Percentiles rank a stretch among this genome's conserved stretches.
Conservation (phyloP, 2,113 vertebrate genomes). For the Neotoma lepida region DNA sequence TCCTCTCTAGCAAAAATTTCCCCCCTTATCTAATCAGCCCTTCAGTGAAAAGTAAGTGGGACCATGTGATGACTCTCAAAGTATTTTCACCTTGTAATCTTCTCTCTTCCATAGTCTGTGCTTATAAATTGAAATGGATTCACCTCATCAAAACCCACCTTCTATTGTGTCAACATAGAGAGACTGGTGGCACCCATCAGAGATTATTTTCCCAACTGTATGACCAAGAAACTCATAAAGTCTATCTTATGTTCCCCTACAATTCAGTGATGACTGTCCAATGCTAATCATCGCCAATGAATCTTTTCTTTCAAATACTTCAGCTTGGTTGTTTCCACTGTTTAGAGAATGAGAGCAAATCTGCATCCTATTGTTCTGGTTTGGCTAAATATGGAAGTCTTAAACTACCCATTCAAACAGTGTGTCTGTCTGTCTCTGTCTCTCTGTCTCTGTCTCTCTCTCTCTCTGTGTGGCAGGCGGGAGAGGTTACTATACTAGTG, state of each 20-base stretch:
- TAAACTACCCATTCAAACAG: not conserved
- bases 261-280: not conserved
- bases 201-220: not conserved
- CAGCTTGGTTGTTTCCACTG: not conserved
- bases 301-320: not conserved
- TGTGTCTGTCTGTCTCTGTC: not conserved
- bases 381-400: not conserved
- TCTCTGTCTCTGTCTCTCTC: not conserved
- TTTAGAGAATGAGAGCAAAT: not conserved
- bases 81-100: not conserved
- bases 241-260: not conserved
- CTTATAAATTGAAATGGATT: not conserved
- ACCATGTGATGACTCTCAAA: not conserved
- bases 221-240: not conserved
- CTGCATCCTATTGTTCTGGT: not conserved
- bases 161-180: not conserved
- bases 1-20: not conserved
- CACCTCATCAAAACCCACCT: not conserved
- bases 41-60: not conserved
- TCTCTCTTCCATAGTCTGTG: not conserved
- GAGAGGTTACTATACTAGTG: too few species aligned
- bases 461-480: too few species aligned
- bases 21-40: accelerated
- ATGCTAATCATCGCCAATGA: not conserved
- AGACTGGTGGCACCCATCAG: not conserved